A percentile compares a stretch with the other conserved stretches of the same genome.
phyloP scores from a whole-genome alignment of 2,888 invertebrate species.

The Apoda limacodes region DNA sequence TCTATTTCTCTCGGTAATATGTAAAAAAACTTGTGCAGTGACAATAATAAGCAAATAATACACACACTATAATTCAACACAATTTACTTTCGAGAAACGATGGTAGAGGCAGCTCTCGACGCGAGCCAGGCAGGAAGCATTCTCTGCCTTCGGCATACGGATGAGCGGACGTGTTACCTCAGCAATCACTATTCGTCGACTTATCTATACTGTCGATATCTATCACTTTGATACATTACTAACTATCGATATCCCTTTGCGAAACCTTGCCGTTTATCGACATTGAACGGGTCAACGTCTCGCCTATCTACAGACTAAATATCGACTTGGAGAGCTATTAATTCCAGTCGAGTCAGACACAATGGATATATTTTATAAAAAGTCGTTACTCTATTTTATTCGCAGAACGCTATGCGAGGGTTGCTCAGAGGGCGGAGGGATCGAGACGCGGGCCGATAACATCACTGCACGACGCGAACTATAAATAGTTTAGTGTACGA shows the following conservation, averaged over 20 bases:
- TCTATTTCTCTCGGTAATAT: no score
- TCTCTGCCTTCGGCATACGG: constrained; percentile 55
- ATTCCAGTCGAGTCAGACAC: constrained; percentile 50
- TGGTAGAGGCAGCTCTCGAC: constrained; percentile 31
- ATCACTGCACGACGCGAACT: constrained; percentile 47
- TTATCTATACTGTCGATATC: constrained; percentile 27
- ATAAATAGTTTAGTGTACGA: constrained; percentile 60
- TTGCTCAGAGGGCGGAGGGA: constrained; percentile 55
- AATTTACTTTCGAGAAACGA: constrained; percentile 31
- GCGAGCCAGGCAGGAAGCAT: constrained; percentile 47
- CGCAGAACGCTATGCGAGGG: constrained; percentile 55
- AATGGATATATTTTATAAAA: constrained; percentile 64
- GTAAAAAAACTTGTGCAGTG: no score
- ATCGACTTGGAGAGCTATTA: no score
- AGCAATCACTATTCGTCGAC: constrained; percentile 29
- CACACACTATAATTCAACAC: no score
- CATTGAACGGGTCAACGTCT: constrained; percentile 40
- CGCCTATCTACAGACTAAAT: no score
- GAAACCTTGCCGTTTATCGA: constrained; percentile 29
- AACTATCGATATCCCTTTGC: constrained; percentile 26
- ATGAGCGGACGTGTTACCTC: constrained; percentile 51
- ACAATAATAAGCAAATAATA: constrained; percentile 18
- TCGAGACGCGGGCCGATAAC: constrained; percentile 49
- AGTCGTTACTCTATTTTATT: constrained; percentile 61
- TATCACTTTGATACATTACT: constrained; percentile 31